Base-by-base conservation (phyloP, 1,140 invertebrate genomes). In the Sitophilus oryzae region DNA sequence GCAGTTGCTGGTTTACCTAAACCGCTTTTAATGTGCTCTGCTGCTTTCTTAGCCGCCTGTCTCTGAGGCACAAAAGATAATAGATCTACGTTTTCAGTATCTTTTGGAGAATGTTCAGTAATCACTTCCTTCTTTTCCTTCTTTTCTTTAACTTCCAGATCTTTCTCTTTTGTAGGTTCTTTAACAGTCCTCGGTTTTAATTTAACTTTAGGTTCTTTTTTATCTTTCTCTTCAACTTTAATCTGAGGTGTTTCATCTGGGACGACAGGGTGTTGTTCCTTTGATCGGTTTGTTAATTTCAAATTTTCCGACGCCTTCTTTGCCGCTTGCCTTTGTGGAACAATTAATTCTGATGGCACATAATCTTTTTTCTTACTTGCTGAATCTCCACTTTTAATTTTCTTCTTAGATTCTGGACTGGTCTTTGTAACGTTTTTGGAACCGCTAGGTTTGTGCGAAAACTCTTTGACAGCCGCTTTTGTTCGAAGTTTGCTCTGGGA, bases 291-390 rank as follows among this genome's bases (percentile, higher is more conserved):
- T 52, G 67, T 55, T 49, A 78, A 79, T 30, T 82, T 83, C 79
- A 92, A 85, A 66, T 88, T 91, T 71, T 92, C 91, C 2, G 88
- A 88, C 2, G 89, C 89, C 69, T 93, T 92, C 66, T 92, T 93
- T 14, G 91, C 90, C 16, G 91, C 90, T 71, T 92, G 86, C 45
- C 91, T 76, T 69, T 93, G 91, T 1, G 90, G 91, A n/a, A 93
- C 90, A 62, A 93, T 91, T 23, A 92, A 74, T 64, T 90, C 81
- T 30, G 88, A 84, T 16, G 88, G 82, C 60, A 66, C 76, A 68
- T 66, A 76, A 69, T 66, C 73, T 63, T 66, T 73, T 58, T 65
- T 71, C 54, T 67, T 73, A 66, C 58, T 73, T 69, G 43, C 66
- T 64, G 57, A 71, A 66, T 62, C 57, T 21, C 56, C 52, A 14